phyloP scores from a whole-genome alignment of 2,888 invertebrate genomes.

The Heliconius charithonia region DNA sequence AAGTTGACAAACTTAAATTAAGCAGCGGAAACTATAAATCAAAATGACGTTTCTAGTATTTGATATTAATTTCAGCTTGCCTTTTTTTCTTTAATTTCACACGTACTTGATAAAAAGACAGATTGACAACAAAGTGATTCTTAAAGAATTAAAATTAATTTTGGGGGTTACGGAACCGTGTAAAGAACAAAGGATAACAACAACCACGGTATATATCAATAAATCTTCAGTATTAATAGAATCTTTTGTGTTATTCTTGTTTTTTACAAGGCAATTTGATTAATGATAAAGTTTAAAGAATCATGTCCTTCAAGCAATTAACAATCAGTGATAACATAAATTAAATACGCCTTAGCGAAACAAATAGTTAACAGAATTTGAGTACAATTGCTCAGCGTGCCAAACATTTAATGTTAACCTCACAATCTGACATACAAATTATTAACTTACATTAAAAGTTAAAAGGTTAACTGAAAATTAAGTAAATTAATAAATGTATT shows the following conservation, averaged over 20 bases:
- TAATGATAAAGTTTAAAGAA: neutral
- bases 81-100: too few relatives aligned
- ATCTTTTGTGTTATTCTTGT: neutral
- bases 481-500: too few relatives aligned
- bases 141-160: too few relatives aligned
- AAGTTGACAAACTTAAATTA: too few relatives aligned
- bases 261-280: neutral
- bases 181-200: neutral
- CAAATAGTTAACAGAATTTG: neutral
- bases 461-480: too few relatives aligned
- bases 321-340: neutral
- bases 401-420: neutral
- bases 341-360: neutral
- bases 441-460: neutral
- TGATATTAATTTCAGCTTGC: too few relatives aligned
- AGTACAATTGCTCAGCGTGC: conserved; percentile 1
- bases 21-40: too few relatives aligned
- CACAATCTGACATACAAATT: neutral
- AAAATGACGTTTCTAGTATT: too few relatives aligned
- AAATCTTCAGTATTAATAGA: neutral
- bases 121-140: too few relatives aligned
- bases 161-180: too few relatives aligned
- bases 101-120: too few relatives aligned
- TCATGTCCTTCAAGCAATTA: neutral
- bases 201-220: neutral